Percentiles rank a stretch among this genome's conserved stretches.
phyloP scores from a whole-genome alignment of 2,113 vertebrate species.

The Meriones unguiculatus region DNA sequence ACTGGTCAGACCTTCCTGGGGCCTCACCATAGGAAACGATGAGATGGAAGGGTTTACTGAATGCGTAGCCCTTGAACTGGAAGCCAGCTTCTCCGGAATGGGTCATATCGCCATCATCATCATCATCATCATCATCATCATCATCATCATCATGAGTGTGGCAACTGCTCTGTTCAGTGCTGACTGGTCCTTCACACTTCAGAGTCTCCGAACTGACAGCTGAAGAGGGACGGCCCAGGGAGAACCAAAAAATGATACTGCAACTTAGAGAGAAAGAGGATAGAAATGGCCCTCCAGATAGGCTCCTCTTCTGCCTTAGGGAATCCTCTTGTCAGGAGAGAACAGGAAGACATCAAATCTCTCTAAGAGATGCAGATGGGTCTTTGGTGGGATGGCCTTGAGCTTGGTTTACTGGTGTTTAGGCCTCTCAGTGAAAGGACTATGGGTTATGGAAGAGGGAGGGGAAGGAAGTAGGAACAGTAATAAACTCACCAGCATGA shows the following conservation, averaged over 20 bases:
- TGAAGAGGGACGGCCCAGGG: neutral
- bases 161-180: conserved; percentile 36
- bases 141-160: fast-evolving
- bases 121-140: neutral
- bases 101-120: fast-evolving
- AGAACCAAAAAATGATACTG: neutral
- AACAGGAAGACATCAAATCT: neutral
- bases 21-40: conserved; percentile 76
- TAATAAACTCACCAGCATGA: conserved; percentile 9
- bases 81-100: neutral
- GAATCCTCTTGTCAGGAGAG: neutral
- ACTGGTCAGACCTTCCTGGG: neutral
- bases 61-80: conserved; percentile 58
- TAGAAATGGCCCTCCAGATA: neutral
- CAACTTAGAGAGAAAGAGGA: neutral
- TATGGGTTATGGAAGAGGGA: neutral
- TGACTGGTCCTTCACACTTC: conserved; percentile 38
- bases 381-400: neutral
- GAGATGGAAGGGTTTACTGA: conserved; percentile 78
- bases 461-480: fast-evolving
- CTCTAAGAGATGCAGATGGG: neutral
- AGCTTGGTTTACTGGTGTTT: neutral
- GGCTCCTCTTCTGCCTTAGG: neutral
- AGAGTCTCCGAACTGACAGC: neutral
- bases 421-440: neutral